Conservation (phyloP, 2,797 vertebrate genomes). For the Microhierax caerulescens region DNA sequence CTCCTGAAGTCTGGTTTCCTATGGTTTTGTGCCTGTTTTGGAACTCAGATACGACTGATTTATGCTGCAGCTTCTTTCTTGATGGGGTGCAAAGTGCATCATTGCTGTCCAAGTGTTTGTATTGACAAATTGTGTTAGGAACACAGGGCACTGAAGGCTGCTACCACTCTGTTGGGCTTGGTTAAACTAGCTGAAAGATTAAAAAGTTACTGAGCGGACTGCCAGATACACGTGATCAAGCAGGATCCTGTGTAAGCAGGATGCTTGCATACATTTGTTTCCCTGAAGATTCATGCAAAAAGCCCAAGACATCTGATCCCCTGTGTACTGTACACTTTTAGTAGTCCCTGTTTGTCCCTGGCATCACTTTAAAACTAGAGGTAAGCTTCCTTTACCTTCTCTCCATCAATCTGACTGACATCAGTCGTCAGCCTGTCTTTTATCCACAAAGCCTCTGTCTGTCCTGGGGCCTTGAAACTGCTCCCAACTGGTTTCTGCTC, state of each 20-base stretch:
- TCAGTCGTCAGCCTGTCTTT: background rate
- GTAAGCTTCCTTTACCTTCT: background rate
- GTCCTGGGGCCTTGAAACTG: background rate
- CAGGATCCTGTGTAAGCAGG: background rate
- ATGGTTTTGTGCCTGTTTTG: background rate
- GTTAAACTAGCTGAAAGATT: background rate
- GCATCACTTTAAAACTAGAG: background rate
- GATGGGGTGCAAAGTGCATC: accelerated
- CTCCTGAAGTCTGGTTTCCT: background rate
- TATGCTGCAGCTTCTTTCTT: background rate
- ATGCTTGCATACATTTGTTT: background rate
- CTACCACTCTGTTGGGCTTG: background rate
- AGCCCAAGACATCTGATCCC: background rate
- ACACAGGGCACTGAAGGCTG: background rate
- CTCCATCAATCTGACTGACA: background rate
- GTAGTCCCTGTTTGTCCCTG: background rate
- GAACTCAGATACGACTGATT: background rate
- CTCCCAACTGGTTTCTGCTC: background rate
- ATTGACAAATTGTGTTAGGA: background rate
- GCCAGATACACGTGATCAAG: accelerated
- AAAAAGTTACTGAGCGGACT: background rate
- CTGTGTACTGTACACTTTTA: background rate
- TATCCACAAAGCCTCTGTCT: background rate
- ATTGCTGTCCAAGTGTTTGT: background rate
- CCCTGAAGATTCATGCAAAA: background rate